A percentile compares a stretch with the other conserved stretches of the same genome.
Evolutionary conservation across 2,797 vertebrate genomes (phyloP).

Genomic region (Rhynchotus rufescens): DNA sequence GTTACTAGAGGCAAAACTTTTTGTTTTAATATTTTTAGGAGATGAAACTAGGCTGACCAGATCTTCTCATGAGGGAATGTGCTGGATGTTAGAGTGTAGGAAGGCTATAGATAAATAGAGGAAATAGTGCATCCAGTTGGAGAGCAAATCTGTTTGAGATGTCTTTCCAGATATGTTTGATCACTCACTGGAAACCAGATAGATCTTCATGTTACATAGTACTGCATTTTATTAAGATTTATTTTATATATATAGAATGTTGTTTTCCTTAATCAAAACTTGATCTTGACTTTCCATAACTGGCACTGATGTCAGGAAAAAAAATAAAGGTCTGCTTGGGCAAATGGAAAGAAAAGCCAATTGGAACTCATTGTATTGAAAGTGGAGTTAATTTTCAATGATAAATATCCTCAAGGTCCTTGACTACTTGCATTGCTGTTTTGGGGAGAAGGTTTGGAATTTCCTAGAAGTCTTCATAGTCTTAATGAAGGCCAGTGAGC

Average conservation of each 20-base stretch:
- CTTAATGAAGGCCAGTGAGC: background rate
- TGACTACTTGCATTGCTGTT: background rate
- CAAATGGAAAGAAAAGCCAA: background rate
- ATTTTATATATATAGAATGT: background rate
- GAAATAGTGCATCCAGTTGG: background rate
- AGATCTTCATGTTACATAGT: background rate
- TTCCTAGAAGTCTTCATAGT: background rate
- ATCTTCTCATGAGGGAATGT: background rate
- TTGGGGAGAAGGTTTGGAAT: background rate
- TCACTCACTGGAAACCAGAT: background rate
- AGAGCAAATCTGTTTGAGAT: background rate
- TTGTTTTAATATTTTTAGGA: no score
- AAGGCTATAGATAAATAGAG: background rate
- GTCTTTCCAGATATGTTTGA: background rate
- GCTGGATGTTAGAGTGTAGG: background rate
- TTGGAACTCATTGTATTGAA: background rate
- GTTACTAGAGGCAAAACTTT: no score
- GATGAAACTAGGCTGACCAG: background rate
- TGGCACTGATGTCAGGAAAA: background rate
- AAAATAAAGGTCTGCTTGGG: background rate
- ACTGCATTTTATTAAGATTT: background rate
- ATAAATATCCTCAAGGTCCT: background rate
- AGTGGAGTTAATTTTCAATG: background rate
- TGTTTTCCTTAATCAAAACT: background rate
- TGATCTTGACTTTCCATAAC: background rate